Evolutionary conservation across 2,797 vertebrate species (phyloP), one percentile per base, ranked within the genome.

Genomic region (Triplophysa bombifrons): DNA sequence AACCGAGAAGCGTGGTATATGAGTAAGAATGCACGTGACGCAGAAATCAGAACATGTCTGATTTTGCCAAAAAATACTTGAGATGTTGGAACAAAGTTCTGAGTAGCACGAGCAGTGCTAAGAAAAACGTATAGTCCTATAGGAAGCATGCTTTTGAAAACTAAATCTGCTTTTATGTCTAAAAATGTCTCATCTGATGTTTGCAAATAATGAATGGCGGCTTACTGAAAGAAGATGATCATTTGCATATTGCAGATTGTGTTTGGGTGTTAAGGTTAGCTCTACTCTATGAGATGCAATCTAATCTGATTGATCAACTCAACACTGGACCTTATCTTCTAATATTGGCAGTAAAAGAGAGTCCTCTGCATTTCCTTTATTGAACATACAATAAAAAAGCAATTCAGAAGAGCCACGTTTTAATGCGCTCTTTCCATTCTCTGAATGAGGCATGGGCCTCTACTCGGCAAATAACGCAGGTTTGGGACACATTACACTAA

Each of bases 381-480:
- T 17, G 11, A 78, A 44, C 44, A 64, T 51, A 67, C 67, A 63
- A 25, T 58, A 61, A 78, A 71, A 70, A 38, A 51, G 46, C 67
- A 30, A 64, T 64, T 16, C 58, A 72, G n/a, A 53, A 78, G 30
- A 30, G 50, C 74, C 13, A 34, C 2, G 4, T 76, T 38, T 64
- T 34, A 64, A 41, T 1, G 11, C 11, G 16, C 74, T 63, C 67
- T 25, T 17, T 38, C 58, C 8, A 20, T 12, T 55, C 65, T 55
- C 34, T 27, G n/a, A 78, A 19, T 27, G 6, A 61, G 61, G 46
- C 76, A 63, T 20, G 30, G 53, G 56, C 56, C 67, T 71, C 56
- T 17, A 63, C 76, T 70, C 44, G 38, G 76, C 56, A 78, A 63
- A 78, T 71, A 78, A 78, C 51, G 56, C 67, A 63, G 76, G 72